Evolutionary conservation across 2,888 invertebrate genomes (phyloP), one percentile per base, ranked within the genome.

Genomic region (Sarcophaga subvicina): DNA sequence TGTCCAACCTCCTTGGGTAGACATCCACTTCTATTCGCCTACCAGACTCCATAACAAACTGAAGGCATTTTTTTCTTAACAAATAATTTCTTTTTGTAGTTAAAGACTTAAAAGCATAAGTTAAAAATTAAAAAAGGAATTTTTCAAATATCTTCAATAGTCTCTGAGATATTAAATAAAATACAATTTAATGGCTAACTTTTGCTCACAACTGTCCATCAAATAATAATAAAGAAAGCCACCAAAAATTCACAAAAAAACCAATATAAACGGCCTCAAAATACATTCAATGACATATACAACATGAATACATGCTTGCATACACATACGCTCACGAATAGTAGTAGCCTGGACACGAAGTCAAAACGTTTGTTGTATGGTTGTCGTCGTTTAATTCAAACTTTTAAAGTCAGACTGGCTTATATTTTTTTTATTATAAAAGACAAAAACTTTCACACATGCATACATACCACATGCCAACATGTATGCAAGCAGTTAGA

Each of bases 391-490:
- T 37, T 72, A 63, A 27, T 59, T 64, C 47, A 63, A 22, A 63
- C 71, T 60, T 71, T 82, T 64, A 63, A 71, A 77, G 64, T 59
- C 82, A 82, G 63, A 70, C 83, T 73, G 37, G 10, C 27, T 37
- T 37, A 6, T 37, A 10, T 37, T 37, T 37, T 79, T 80, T 60
- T 59, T 66, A 49, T 54, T 22, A 54, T 14, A 54, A 54, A 54
- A 54, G 12, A 69, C 72, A 60, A 45, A 81, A 72, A 73, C 63
- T 45, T 49, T 8, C 22, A 62, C 27, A 25, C 76, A 66, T 54
- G 60, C 59, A 54, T 37, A 45, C 45, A 17, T 14, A 49, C 59
- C 71, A 54, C 69, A 22, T 66, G 25, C 45, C 60, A 60, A 60
- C 45, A 59, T 25, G 72, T 67, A 83, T 64, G 45, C 3, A 12